phyloP scores from a whole-genome alignment of 1,140 invertebrate genomes.

The Araneus ventricosus region DNA sequence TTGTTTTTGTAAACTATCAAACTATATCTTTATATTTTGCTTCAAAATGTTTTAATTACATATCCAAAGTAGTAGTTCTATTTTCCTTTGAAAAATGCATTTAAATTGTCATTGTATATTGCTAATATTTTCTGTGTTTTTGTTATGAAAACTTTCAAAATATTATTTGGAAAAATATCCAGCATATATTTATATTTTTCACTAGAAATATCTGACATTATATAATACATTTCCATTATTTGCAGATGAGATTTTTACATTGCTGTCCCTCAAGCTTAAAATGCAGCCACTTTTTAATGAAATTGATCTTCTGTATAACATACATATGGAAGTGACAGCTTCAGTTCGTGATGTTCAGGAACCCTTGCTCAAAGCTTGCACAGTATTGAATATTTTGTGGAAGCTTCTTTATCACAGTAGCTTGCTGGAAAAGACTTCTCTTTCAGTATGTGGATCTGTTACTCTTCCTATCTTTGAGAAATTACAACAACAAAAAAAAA shows the following conservation, averaged over 20 bases:
- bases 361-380: constrained; percentile 34
- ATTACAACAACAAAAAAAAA: too few relatives aligned
- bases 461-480: background rate
- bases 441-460: background rate
- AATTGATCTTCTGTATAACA: constrained; percentile 44
- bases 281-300: constrained; percentile 24
- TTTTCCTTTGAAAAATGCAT: too few relatives aligned
- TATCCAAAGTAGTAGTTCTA: too few relatives aligned
- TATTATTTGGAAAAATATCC: too few relatives aligned
- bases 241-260: constrained; percentile 54
- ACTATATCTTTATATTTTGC: too few relatives aligned
- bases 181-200: too few relatives aligned
- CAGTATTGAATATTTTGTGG: constrained; percentile 38
- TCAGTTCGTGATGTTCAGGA: background rate
- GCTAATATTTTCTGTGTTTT: too few relatives aligned
- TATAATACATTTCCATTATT: background rate
- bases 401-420: constrained; percentile 14
- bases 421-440: constrained; percentile 2
- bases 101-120: too few relatives aligned
- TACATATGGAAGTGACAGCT: constrained; percentile 14
- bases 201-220: background rate
- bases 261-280: constrained; percentile 1
- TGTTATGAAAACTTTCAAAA: too few relatives aligned
- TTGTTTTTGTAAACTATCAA: too few relatives aligned
- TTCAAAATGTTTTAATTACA: too few relatives aligned